These are phyloP conservation scores for Typhlichthys subterraneus DNA, from an alignment of 2,797 vertebrate species.

Conservation along the genomic window DNA sequence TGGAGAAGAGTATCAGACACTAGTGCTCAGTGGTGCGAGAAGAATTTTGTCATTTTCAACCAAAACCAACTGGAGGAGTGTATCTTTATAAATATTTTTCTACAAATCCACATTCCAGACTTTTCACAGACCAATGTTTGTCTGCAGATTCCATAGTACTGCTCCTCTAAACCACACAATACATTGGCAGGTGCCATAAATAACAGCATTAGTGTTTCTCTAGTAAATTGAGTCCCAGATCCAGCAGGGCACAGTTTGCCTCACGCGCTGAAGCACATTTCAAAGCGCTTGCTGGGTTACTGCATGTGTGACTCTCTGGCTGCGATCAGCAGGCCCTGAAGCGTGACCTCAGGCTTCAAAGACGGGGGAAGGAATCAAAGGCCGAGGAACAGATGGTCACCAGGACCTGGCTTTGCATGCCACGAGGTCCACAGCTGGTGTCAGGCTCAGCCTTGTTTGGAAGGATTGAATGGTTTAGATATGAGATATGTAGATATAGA, in stretches of 20 bases:
- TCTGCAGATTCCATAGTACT: no score
- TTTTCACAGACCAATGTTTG: no score
- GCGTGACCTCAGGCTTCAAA: constrained; percentile 55
- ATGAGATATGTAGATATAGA: not conserved
- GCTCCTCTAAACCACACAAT: constrained; percentile 1
- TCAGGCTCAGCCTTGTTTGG: constrained; percentile 12
- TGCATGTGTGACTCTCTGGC: constrained; percentile 36
- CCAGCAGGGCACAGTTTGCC: constrained; percentile 7
- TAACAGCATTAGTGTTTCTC: constrained; percentile 1
- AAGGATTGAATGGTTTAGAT: constrained; percentile 1
- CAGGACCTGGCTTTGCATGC: constrained; percentile 35
- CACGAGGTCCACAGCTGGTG: not conserved
- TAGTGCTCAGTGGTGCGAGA: no score
- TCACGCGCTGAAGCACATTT: not conserved
- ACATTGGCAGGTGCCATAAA: not conserved
- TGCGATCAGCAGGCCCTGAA: constrained; percentile 36
- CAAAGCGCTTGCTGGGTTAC: not conserved
- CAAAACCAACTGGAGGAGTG: no score
- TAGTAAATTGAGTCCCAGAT: no score
- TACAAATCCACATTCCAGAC: no score
- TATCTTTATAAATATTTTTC: no score
- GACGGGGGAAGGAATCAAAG: constrained; percentile 41
- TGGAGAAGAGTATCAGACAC: no score
- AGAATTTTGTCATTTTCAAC: no score
- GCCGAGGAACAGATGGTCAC: constrained; percentile 30